Evolutionary conservation across 2,888 invertebrate species (phyloP), one percentile per base, ranked within the genome.

Genomic region (Carabus problematicus): DNA sequence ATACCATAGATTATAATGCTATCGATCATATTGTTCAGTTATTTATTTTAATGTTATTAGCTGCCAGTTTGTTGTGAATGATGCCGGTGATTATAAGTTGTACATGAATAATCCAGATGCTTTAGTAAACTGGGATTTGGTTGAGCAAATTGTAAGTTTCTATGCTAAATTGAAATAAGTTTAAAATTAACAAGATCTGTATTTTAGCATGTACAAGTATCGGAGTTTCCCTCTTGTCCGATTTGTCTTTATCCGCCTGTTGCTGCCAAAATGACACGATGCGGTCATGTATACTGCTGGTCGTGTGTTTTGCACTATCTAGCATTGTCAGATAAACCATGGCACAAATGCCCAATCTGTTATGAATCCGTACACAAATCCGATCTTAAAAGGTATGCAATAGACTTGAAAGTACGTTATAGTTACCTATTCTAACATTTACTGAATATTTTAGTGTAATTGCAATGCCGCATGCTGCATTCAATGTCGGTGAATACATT

Each of bases 261-360:
- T 63, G 94, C 95, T 64, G 96, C 92, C 1, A 95, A 97, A 82
- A 93, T 97, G 79, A 97, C 96, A 0, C 88, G 91, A 49, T 98
- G 98, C 81, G 97, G 98, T 8, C 98, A 98, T 79, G 91, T 95
- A 72, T 97, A 93, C 81, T 98, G 98, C 82, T 98, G 95, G 96
- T 88, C 96, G 0, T 98, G 98, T 78, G 89, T 96, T 75, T 86
- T 98, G 58, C 97, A 97, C 81, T 97, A 97, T 79, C 85, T 95
- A 49, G 90, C 93, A 0, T 84, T 96, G 1, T 91, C 92, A 62
- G 97, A 97, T 75, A 91, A 92, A 78, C 84, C 88, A 19, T 92
- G 91, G 84, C 85, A 90, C 41, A 92, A 91, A 77, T 98, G 98
- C 81, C 98, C 98, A 0, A 97, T 98, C 72, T 98, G 98, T 81